These are phyloP conservation scores for Pollenia labialis DNA, from an alignment of 2,888 invertebrate genomes.

Conservation along the genomic window DNA sequence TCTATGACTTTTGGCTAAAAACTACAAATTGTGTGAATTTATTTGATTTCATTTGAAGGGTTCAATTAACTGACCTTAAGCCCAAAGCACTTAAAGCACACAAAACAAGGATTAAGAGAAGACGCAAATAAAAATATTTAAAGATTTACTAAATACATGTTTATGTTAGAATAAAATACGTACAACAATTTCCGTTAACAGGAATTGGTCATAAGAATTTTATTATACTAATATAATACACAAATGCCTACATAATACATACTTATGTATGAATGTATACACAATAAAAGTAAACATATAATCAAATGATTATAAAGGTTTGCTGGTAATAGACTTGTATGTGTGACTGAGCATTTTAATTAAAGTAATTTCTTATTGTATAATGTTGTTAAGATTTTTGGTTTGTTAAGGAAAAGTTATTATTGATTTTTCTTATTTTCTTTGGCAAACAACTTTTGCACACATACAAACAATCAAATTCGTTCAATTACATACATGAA, in stretches of 20 bases:
- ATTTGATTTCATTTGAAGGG: slow-evolving; percentile 13
- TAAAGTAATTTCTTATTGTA: slow-evolving; percentile 38
- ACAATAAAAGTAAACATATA: not conserved
- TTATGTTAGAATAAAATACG: no score
- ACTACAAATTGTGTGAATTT: slow-evolving; percentile 16
- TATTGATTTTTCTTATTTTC: slow-evolving; percentile 64
- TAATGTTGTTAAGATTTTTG: slow-evolving; percentile 22
- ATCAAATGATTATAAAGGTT: slow-evolving; percentile 6
- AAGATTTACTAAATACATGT: no score
- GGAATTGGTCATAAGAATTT: not conserved
- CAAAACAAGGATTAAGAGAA: not conserved
- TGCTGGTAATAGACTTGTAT: slow-evolving; percentile 58
- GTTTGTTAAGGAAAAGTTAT: slow-evolving; percentile 45
- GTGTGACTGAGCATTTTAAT: slow-evolving; percentile 25
- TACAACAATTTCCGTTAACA: no score
- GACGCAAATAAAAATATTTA: no score
- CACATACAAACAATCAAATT: not conserved
- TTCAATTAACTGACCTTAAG: slow-evolving; percentile 27
- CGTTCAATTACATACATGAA: slow-evolving; percentile 8
- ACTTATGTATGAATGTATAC: not conserved
- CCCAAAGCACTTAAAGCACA: not conserved
- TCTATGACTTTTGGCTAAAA: not conserved
- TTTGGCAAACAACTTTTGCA: slow-evolving; percentile 23
- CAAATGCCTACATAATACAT: not conserved
- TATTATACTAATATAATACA: not conserved